A percentile compares a stretch with the other conserved stretches of the same genome.
Conservation (phyloP, 2,888 invertebrate genomes). For the Colostygia pectinataria region DNA sequence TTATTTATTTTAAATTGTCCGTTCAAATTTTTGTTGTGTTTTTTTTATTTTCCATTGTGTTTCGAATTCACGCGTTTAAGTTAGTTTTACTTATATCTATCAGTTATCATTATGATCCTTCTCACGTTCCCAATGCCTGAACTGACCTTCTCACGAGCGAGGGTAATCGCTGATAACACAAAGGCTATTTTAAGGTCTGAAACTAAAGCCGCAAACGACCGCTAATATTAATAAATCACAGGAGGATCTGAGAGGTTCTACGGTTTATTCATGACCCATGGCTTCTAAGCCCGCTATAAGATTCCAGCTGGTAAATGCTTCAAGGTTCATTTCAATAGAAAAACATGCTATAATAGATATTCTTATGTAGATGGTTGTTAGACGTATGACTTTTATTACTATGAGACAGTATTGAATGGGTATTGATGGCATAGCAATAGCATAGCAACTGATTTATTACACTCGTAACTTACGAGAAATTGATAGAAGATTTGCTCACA, state of each 20-base stretch:
- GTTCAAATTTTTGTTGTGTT: constrained; percentile 37
- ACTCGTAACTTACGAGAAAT: too few species aligned
- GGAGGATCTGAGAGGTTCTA: constrained; percentile 40
- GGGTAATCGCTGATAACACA: too few species aligned
- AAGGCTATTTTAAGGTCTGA: not conserved
- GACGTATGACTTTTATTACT: constrained; percentile 2
- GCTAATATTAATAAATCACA: constrained; percentile 55
- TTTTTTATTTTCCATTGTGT: not conserved
- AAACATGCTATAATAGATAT: constrained; percentile 7
- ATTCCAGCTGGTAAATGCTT: constrained; percentile 23
- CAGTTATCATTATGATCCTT: too few species aligned
- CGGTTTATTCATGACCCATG: constrained; percentile 48
- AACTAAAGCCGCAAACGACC: not conserved
- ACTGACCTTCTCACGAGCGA: too few species aligned
- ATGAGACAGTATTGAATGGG: not conserved
- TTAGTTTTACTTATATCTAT: not conserved
- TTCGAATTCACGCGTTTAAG: not conserved
- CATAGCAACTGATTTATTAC: too few species aligned
- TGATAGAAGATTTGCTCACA: too few species aligned
- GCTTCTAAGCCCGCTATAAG: constrained; percentile 15
- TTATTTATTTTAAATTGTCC: constrained; percentile 70
- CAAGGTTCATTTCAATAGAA: constrained; percentile 27
- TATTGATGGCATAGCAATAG: too few species aligned
- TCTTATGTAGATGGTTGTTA: not conserved
- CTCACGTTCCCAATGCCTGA: too few species aligned